These are phyloP conservation scores for Chironomus striatipennis DNA, from an alignment of 1,140 invertebrate genomes.

Conservation along the genomic window DNA sequence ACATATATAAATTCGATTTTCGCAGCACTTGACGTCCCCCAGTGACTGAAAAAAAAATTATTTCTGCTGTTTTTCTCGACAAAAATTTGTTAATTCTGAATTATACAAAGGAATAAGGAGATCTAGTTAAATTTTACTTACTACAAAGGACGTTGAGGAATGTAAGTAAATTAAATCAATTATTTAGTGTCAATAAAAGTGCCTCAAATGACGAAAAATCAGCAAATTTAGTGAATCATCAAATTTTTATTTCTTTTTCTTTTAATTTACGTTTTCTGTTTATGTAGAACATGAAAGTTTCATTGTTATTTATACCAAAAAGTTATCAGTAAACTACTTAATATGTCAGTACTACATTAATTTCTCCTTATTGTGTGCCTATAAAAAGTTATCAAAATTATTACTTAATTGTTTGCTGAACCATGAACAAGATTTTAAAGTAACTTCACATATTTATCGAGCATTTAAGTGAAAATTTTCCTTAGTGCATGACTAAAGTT, in stretches of 20 bases:
- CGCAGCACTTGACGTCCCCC: too few relatives aligned
- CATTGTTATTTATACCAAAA: neutral
- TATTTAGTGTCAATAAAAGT: too few relatives aligned
- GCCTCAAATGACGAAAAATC: too few relatives aligned
- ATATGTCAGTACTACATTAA: neutral
- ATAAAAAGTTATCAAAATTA: neutral
- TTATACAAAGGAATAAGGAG: constrained; percentile 5
- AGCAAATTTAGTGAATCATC: too few relatives aligned
- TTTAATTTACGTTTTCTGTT: too few relatives aligned
- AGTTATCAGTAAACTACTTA: neutral
- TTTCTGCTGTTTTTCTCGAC: too few relatives aligned
- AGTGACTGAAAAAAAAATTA: too few relatives aligned
- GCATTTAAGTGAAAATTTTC: too few relatives aligned
- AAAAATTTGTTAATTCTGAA: neutral
- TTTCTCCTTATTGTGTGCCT: neutral
- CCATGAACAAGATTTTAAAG: neutral
- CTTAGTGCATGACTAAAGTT: neutral
- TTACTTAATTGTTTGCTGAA: neutral
- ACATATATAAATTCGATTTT: too few relatives aligned
- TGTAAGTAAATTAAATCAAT: neutral
- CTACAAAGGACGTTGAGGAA: neutral
- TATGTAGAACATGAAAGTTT: neutral
- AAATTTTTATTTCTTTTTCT: too few relatives aligned
- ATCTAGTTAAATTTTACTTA: neutral
- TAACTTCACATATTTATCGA: neutral